Evolutionary conservation across 2,888 invertebrate genomes (phyloP), one percentile per base, ranked within the genome.

Genomic region (Saturnia japonica): DNA sequence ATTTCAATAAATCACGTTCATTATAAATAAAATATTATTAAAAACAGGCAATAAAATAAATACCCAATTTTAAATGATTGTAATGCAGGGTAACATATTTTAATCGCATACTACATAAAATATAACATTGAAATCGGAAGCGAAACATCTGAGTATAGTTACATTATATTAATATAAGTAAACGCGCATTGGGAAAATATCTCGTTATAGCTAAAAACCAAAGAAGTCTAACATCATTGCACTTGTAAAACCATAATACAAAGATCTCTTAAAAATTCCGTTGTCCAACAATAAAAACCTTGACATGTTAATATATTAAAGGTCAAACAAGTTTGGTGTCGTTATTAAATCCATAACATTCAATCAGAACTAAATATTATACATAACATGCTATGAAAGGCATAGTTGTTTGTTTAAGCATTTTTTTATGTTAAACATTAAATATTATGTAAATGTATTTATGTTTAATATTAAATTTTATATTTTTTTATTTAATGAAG

Each of bases 361-460:
- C 81, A 85, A 85, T 87, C 85, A 86, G 79, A 79, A 76, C 75
- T 77, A 78, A 80, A 84, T 85, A 86, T 87, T 86, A 85, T 81
- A 81, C 79, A 78, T 73, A 81, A 80, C 81, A 80, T 80, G 80
- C 72, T 73, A 76, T 70, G 74, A 73, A 77, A 75, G 82, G 80
- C 77, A 76, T 79, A 73, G 79, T 78, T 73, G 78, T 81, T 81
- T 85, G 82, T 85, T 83, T 83, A 81, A 81, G 80, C 72, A 74
- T 82, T 79, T 79, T 34, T 62, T 68, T 82, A 83, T 81, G 82
- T 82, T 80, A 79, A 80, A 82, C 80, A 85, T 83, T 77, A 85
- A 81, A 84, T 77, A 78, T 81, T 81, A 87, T 82, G 80, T 57
- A 57, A 57, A 57, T 75, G 22, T 54, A n/a, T 43, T 43, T 77